These are phyloP conservation scores for Aeoliscus strigatus DNA, from an alignment of 2,797 vertebrate genomes.

Conservation along the genomic window DNA sequence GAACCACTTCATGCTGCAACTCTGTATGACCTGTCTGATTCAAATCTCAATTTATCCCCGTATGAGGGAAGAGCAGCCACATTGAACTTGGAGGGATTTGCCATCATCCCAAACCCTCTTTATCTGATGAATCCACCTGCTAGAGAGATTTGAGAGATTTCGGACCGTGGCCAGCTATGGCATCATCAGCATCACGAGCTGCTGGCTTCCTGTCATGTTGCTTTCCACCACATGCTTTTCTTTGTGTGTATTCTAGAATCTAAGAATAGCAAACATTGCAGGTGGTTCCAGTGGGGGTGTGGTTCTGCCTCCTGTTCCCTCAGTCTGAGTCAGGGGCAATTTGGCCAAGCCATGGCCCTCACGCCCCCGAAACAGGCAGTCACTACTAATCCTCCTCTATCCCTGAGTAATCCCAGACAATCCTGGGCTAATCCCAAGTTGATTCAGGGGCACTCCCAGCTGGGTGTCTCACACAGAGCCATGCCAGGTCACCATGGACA, in stretches of 20 bases:
- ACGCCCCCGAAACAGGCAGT: slow-evolving; percentile 77
- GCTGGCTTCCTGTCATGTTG: slow-evolving; percentile 36
- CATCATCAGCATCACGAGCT: slow-evolving; percentile 42
- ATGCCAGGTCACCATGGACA: slow-evolving; percentile 59
- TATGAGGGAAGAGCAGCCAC: slow-evolving; percentile 60
- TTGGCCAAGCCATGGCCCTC: slow-evolving; percentile 67
- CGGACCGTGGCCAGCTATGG: slow-evolving; percentile 46
- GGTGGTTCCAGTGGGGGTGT: slow-evolving; percentile 61
- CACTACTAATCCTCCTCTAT: slow-evolving; percentile 76
- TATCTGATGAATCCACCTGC: slow-evolving; percentile 76
- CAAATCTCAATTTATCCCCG: slow-evolving; percentile 67
- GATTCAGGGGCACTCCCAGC: slow-evolving; percentile 78
- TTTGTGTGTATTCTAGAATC: slow-evolving; percentile 28
- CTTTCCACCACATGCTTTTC: slow-evolving; percentile 46
- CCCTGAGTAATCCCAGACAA: slow-evolving; percentile 76
- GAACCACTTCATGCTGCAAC: slow-evolving; percentile 57
- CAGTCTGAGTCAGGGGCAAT: slow-evolving; percentile 71
- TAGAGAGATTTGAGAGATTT: slow-evolving; percentile 73
- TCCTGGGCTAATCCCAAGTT: slow-evolving; percentile 78
- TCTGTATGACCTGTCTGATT: slow-evolving; percentile 65
- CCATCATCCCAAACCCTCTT: slow-evolving; percentile 72
- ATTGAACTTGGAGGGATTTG: slow-evolving; percentile 73
- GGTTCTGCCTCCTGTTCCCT: slow-evolving; percentile 54
- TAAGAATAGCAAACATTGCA: slow-evolving; percentile 57
- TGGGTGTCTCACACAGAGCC: slow-evolving; percentile 69